Evolutionary conservation across 2,113 vertebrate genomes (phyloP), one percentile per base, ranked within the genome.

Genomic region (Oophaga pumilio): DNA sequence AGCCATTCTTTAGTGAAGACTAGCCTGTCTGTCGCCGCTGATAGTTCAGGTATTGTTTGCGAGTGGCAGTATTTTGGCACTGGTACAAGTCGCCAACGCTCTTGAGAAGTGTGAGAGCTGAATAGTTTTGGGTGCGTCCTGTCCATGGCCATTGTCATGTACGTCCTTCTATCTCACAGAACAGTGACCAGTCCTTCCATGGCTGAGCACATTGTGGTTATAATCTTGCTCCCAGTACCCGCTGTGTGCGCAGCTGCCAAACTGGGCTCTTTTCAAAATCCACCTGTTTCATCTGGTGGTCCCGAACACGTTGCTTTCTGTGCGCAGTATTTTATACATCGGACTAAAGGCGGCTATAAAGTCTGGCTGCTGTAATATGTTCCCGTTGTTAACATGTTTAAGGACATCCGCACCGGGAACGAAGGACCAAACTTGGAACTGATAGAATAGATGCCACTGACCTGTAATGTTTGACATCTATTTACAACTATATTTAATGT

Each of bases 221-320:
- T 87, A 87, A 87, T 87, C 86, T 87, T 87, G 76, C 71, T 82
- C 83, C 69, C 79, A 87, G 33, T 87, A 76, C 86, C 86, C 83
- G 79, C 86, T 87, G 86, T 15, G 86, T 76, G 53, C 86, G 83
- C 86, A 83, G 86, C 86, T 87, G 86, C 69, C 86, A 87, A 56
- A 83, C 86, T 87, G 79, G 82, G 86, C 76, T 83, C 80, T 87
- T 87, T 83, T 87, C 86, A 87, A 76, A 76, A 87, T 87, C 86
- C 79, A 87, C 86, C 86, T 87, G 86, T 87, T 87, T 87, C 76
- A 83, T 87, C 86, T 83, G 57, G 56, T 66, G 57, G 43, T 76
- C 57, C 79, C 83, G 69, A 69, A 66, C 33, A 49, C 17, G 66
- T 57, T 76, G 79, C 56, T 76, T 87, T 87, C 79, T 64, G 86